Base-by-base conservation (phyloP, 2,797 vertebrate species). In the Enteromius fasciolatus region DNA sequence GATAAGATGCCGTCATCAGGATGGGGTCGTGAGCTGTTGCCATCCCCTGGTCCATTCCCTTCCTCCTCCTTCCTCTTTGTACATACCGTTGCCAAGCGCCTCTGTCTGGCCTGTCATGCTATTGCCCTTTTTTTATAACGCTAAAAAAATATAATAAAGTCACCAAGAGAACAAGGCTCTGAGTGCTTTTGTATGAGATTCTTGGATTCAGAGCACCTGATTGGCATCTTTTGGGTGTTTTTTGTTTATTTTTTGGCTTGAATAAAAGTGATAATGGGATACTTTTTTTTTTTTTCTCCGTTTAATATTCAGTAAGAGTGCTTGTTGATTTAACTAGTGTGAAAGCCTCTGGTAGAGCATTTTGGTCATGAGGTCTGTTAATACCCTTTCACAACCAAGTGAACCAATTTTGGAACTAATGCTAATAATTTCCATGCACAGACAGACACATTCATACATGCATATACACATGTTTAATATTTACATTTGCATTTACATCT, bases 21-120 rank as follows among this genome's bases (percentile, higher is more conserved):
- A 85, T 33, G 84, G 66, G 31, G 31, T 59, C 6, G n/a, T 28
- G 23, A 46, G 64, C 52, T 25, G 74, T 81, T 64, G 17, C 46
- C 73, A 46, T 69, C 73, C 67, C 25, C 73, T 67, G 69, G 64
- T 46, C 70, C 1, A n/a, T 61, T 52, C 54, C 66, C 39, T 41
- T 82, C 50, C 39, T 63, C 66, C 17, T 25, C 46, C 84, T 88
- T 84, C 88, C 89, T 89, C 87, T 93, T 92, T 94, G 94, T 93
- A 93, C 80, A 93, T 93, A 93, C 80, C 84, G 83, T 92, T 89
- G 87, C 89, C 90, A 92, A 90, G 87, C 87, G 74, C 88, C 87
- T 88, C 68, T 85, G 83, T 90, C 90, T 88, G 88, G 83, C 90
- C 88, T 80, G 84, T 89, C 87, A 80, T 90, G 90, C 86, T 88